A percentile compares a stretch with the other conserved stretches of the same genome.
These are phyloP conservation scores for Drymodes brunneopygia DNA, from an alignment of 2,113 vertebrate genomes.

Conservation along the genomic window DNA sequence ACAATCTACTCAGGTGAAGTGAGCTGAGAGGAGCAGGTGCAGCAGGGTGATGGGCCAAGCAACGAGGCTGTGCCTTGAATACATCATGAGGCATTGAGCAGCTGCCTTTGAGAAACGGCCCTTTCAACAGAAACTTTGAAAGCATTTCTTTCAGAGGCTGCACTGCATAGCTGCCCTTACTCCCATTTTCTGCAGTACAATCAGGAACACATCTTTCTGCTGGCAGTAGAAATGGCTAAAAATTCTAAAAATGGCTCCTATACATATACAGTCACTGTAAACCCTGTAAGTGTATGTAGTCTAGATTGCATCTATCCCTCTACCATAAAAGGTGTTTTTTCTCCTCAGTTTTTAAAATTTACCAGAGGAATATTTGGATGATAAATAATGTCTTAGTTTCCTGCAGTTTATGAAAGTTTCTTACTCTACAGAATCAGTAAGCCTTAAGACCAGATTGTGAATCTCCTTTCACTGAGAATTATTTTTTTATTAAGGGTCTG, in stretches of 20 bases:
- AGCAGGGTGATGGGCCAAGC: conserved; percentile 39
- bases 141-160: conserved; percentile 4
- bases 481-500: background rate
- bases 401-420: background rate
- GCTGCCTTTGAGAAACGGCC: conserved; percentile 43
- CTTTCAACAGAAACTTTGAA: conserved; percentile 11
- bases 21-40: conserved; percentile 55
- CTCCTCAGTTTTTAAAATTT: background rate
- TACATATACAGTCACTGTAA: background rate
- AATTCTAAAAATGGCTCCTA: background rate
- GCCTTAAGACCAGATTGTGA: background rate
- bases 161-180: background rate
- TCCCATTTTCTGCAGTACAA: background rate
- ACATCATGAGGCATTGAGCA: conserved; percentile 28
- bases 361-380: background rate
- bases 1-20: conserved; percentile 53
- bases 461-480: background rate
- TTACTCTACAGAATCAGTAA: background rate
- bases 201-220: background rate
- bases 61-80: conserved; percentile 35
- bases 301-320: background rate
- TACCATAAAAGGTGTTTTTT: background rate
- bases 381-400: background rate
- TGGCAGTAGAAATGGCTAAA: background rate
- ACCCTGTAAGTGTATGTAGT: background rate